phyloP scores from a whole-genome alignment of 1,140 invertebrate species.

The Pectinophora gossypiella region DNA sequence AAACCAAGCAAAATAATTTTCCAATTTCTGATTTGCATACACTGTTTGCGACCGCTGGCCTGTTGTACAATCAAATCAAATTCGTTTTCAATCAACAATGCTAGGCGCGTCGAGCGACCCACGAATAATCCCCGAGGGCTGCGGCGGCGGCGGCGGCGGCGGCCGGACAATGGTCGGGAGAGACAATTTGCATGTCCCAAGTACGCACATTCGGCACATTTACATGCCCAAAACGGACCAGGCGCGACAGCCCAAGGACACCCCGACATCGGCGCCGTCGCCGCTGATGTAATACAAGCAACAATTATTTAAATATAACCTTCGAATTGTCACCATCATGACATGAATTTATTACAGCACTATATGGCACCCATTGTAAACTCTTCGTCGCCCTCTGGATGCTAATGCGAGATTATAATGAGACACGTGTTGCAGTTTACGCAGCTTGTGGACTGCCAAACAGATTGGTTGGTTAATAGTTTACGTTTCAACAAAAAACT shows the following conservation, averaged over 20 bases:
- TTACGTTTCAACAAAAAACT: slow-evolving; percentile 20
- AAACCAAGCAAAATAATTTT: not conserved
- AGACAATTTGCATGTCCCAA: slow-evolving; percentile 59
- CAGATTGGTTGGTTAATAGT: slow-evolving; percentile 18
- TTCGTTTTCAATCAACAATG: slow-evolving; percentile 50
- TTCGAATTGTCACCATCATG: slow-evolving; percentile 33
- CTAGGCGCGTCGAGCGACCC: slow-evolving; percentile 41
- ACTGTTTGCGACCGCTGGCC: slow-evolving; percentile 1
- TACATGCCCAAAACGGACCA: slow-evolving; percentile 53
- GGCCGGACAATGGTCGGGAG: slow-evolving; percentile 60
- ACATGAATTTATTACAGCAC: slow-evolving; percentile 44
- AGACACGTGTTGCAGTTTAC: slow-evolving; percentile 51
- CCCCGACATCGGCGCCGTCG: slow-evolving; percentile 23
- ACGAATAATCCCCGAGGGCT: slow-evolving; percentile 60
- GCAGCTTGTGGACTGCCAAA: slow-evolving; percentile 26
- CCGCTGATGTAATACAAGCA: slow-evolving; percentile 52
- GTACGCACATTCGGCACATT: slow-evolving; percentile 58
- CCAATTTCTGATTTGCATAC: slow-evolving; percentile 2
- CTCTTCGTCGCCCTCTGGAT: slow-evolving; percentile 22
- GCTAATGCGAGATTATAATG: slow-evolving; percentile 25
- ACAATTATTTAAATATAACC: slow-evolving; percentile 49
- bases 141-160: not conserved
- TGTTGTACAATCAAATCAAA: slow-evolving; percentile 41
- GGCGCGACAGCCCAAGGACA: slow-evolving; percentile 27
- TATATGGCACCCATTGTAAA: slow-evolving; percentile 22